Base-by-base conservation (phyloP, 2,888 invertebrate genomes). In the Bellardia pandia region DNA sequence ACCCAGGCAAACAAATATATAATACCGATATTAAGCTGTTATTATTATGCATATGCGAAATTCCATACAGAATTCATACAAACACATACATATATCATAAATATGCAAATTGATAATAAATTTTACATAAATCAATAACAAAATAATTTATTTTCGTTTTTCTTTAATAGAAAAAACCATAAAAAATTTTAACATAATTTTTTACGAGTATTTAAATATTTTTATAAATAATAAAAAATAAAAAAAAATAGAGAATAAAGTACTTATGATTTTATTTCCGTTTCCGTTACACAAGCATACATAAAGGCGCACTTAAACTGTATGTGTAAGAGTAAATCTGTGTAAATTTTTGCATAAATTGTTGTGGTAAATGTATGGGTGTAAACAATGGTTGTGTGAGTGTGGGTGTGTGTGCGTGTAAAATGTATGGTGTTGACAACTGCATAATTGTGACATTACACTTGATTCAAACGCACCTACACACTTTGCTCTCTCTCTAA, bases 381-480 rank as follows among this genome's bases (percentile, higher is more conserved):
- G 51, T 33, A 58, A 64, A 33, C 13, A 66, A 64, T 51, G 48
- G 2, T 40, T 64, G 13, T 60, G 23, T 40, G 14, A 3, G n/a
- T 23, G 16, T 14, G 45, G 9, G 9, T 53, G 13, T 69, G 14
- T 51, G 48, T 62, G 68, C 30, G 16, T 51, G 53, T 56, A 51
- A 77, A 37, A 45, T 58, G 23, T 56, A 40, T 79, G 64, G 58
- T 68, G 72, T 79, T 83, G 71, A 76, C 56, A 87, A 78, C 68
- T 85, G 85, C 81, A 84, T 85, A 68, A 81, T 78, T 81, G 72
- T 85, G 81, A 87, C 85, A 85, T 81, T 87, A 85, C 81, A 85
- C 81, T 85, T 87, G 85, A 85, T 80, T 76, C 66, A 66, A 56
- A 64, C 62, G 40, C 66, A 71, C 42, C 2, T 58, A 48, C 56